A percentile compares a stretch with the other conserved stretches of the same genome.
Evolutionary conservation across 1,140 invertebrate genomes (phyloP).

Genomic region (Drosophila kanapiae): DNA sequence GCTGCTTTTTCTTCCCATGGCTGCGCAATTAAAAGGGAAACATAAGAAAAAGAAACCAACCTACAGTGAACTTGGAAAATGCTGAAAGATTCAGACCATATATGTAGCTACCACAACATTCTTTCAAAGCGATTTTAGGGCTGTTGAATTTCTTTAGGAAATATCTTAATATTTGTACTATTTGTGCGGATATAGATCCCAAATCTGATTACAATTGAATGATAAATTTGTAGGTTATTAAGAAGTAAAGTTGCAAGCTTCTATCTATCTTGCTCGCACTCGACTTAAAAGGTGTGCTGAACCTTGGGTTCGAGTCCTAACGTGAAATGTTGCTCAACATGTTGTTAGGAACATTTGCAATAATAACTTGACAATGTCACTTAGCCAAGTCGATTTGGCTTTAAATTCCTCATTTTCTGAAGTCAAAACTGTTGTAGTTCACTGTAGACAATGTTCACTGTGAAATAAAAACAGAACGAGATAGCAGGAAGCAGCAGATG

Average conservation of each 20-base stretch:
- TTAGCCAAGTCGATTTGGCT: too few species aligned
- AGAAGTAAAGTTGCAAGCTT: background rate
- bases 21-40: constrained; percentile 72
- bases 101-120: background rate
- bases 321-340: background rate
- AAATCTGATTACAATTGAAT: background rate
- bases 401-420: background rate
- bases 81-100: background rate
- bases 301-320: background rate
- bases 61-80: background rate
- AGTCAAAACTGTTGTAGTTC: background rate
- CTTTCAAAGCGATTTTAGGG: background rate
- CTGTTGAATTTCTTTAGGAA: background rate
- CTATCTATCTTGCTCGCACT: background rate
- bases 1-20: constrained; percentile 41
- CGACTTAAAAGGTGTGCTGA: background rate
- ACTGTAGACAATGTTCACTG: background rate
- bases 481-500: constrained; percentile 13
- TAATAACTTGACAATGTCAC: too few species aligned
- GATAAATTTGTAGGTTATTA: background rate
- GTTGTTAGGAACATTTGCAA: background rate
- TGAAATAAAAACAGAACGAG: constrained; percentile 37
- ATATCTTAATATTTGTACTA: too few species aligned
- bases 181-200: background rate
- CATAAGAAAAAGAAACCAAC: constrained; percentile 15